phyloP scores from a whole-genome alignment of 2,888 invertebrate species.

The Eilema depressum region DNA sequence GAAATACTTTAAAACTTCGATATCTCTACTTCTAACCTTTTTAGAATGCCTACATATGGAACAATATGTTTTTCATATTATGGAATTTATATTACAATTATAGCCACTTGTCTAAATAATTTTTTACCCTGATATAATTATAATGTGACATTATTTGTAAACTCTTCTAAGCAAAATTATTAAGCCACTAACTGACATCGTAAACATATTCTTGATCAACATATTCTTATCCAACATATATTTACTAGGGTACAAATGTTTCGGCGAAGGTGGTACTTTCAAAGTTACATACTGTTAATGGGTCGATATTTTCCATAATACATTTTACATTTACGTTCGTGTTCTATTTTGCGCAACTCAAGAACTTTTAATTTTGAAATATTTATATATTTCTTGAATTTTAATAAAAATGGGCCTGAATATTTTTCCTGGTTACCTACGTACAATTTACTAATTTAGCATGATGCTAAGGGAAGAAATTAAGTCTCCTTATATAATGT shows the following conservation, averaged over 20 bases:
- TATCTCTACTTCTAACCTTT: not conserved
- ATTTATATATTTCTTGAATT: not conserved
- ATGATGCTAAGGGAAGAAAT: too few species aligned
- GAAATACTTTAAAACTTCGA: not conserved
- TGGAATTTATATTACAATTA: not conserved
- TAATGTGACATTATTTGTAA: not conserved
- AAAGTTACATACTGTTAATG: conserved; percentile 21
- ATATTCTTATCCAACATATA: conserved; percentile 25
- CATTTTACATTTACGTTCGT: not conserved
- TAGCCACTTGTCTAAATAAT: not conserved
- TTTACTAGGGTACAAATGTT: conserved; percentile 54
- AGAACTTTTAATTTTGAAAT: not conserved
- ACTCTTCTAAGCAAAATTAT: conserved; percentile 1
- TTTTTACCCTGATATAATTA: not conserved
- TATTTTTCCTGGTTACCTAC: not conserved
- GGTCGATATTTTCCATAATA: not conserved
- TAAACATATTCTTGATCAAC: conserved; percentile 20
- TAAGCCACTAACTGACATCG: not conserved
- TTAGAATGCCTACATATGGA: not conserved
- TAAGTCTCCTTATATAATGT: not conserved
- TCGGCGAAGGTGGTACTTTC: conserved; percentile 30
- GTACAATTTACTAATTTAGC: not conserved
- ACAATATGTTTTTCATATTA: not conserved
- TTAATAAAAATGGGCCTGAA: not conserved
- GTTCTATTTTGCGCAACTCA: not conserved